Conservation (phyloP, 2,888 invertebrate species). For the Morpho achilles region DNA sequence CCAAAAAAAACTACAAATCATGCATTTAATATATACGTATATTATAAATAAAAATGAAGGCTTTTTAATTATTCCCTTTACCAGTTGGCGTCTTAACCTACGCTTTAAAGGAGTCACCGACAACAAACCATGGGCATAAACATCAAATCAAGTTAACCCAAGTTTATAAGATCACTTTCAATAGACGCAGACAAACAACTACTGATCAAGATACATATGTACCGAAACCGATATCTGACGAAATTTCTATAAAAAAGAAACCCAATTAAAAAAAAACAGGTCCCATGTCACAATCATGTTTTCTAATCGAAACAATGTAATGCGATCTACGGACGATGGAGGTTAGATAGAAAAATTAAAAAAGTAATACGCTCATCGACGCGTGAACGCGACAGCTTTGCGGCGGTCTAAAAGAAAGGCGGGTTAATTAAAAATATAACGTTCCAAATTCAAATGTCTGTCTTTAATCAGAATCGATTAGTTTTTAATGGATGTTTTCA, state of each 20-base stretch:
- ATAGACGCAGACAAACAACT: constrained; percentile 21
- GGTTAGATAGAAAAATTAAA: constrained; percentile 49
- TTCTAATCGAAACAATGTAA: constrained; percentile 38
- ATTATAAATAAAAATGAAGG: no score
- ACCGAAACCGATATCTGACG: constrained; percentile 30
- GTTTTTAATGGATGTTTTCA: constrained; percentile 17
- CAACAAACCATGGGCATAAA: constrained; percentile 15
- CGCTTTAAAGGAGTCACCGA: constrained; percentile 14
- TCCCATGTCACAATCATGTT: constrained; percentile 36
- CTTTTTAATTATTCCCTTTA: no score
- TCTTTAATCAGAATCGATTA: constrained; percentile 26
- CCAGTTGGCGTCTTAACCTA: not conserved
- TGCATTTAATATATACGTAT: no score
- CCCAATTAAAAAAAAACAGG: constrained; percentile 24
- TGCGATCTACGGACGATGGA: constrained; percentile 49
- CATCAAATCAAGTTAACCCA: constrained; percentile 21
- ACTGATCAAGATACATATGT: constrained; percentile 28
- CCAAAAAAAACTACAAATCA: no score
- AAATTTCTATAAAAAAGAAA: constrained; percentile 22
- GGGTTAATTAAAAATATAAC: constrained; percentile 33
- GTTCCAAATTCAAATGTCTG: constrained; percentile 28
- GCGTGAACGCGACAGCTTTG: constrained; percentile 56
- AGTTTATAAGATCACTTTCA: constrained; percentile 21
- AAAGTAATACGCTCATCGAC: constrained; percentile 51
- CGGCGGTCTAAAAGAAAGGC: constrained; percentile 49